Conservation (phyloP, 2,113 vertebrate species). For the Pelecanus crispus region DNA sequence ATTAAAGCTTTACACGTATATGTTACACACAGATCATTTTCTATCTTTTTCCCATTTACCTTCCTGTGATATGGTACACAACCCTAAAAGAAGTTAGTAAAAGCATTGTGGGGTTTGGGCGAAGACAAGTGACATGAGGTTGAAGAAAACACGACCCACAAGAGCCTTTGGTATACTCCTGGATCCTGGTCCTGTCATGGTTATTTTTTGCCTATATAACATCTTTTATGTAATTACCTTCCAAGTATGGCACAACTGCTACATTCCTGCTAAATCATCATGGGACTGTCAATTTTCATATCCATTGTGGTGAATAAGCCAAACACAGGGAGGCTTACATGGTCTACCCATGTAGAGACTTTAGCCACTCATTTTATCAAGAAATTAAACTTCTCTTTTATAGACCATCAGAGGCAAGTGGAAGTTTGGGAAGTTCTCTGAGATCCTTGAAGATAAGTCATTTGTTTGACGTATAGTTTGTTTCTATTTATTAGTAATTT, state of each 20-base stretch:
- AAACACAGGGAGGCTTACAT: neutral
- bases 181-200: neutral
- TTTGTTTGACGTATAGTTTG: neutral
- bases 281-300: neutral
- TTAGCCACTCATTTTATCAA: neutral
- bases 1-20: neutral
- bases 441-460: neutral
- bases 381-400: neutral
- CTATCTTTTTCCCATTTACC: neutral
- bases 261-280: neutral
- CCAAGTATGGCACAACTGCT: neutral
- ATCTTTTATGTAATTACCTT: neutral
- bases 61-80: neutral
- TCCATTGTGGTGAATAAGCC: neutral
- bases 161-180: neutral
- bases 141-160: neutral
- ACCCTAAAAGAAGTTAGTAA: neutral
- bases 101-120: neutral
- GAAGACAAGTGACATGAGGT: rapidly evolving
- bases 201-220: neutral
- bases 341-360: too few species aligned
- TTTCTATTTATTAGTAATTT: neutral
- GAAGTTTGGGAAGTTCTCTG: constrained; percentile 36
- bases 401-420: neutral
- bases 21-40: neutral